These are phyloP conservation scores for Candidula unifasciata DNA, from an alignment of 2,888 invertebrate genomes.

Conservation along the genomic window DNA sequence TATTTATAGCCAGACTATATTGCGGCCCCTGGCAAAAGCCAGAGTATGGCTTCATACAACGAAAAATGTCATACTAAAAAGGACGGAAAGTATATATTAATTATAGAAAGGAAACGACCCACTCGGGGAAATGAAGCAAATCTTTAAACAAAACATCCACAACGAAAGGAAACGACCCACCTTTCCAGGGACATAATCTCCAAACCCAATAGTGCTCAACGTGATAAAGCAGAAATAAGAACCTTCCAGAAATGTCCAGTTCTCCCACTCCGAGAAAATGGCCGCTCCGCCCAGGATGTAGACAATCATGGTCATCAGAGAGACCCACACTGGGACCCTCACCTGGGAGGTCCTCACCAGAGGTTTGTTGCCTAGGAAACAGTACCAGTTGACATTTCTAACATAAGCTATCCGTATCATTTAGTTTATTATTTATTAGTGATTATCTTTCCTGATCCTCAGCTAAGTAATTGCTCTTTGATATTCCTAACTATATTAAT, in stretches of 20 bases:
- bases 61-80: too few species aligned
- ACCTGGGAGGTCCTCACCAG: slow-evolving; percentile 14
- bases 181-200: slow-evolving; percentile 78
- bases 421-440: too few species aligned
- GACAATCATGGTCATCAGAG: slow-evolving; percentile 91
- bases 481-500: too few species aligned
- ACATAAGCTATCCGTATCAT: neutral
- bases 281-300: slow-evolving; percentile 93
- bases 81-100: too few species aligned
- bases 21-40: too few species aligned
- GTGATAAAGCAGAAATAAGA: slow-evolving; percentile 79
- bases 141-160: too few species aligned
- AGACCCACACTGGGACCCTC: slow-evolving; percentile 90
- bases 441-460: too few species aligned
- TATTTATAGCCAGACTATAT: too few species aligned
- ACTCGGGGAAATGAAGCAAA: too few species aligned
- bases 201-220: slow-evolving; percentile 78
- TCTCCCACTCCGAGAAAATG: slow-evolving; percentile 94
- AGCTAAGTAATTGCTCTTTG: too few species aligned
- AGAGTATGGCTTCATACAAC: too few species aligned
- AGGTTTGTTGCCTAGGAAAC: slow-evolving; percentile 18
- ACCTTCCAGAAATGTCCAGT: slow-evolving; percentile 94
- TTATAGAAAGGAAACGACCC: too few species aligned
- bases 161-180: slow-evolving; percentile 15
- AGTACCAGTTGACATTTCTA: neutral